phyloP scores from a whole-genome alignment of 1,140 invertebrate genomes.

The Microvelia longipes region DNA sequence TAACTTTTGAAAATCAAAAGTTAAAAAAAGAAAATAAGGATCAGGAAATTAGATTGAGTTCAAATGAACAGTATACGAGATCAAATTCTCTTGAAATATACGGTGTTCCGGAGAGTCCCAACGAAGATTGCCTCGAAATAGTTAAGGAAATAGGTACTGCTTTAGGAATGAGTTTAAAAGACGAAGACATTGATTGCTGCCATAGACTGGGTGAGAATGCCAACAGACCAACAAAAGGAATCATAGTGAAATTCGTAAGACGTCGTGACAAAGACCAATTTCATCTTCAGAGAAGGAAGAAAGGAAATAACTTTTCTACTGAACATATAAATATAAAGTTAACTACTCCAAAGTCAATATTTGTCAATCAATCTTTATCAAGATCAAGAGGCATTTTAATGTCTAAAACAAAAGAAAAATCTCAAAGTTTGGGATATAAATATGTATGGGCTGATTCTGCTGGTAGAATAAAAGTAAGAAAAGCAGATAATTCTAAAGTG shows the following conservation, averaged over 20 bases:
- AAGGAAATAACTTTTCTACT: not conserved
- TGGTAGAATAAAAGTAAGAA: too few species aligned
- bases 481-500: too few species aligned
- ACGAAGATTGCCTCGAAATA: not conserved
- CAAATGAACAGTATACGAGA: not conserved
- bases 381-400: too few species aligned
- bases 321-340: too few species aligned
- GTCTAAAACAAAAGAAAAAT: too few species aligned
- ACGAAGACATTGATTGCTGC: not conserved
- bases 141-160: not conserved
- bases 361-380: too few species aligned
- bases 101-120: not conserved
- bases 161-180: not conserved
- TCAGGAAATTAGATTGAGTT: not conserved
- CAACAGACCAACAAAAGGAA: not conserved
- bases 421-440: too few species aligned
- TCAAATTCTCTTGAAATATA: not conserved
- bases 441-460: too few species aligned
- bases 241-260: not conserved
- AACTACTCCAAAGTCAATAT: too few species aligned
- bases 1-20: not conserved
- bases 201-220: not conserved
- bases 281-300: not conserved
- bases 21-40: not conserved
- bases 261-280: not conserved